Conservation (phyloP, 2,113 vertebrate genomes). For the Catharus fuscescens region DNA sequence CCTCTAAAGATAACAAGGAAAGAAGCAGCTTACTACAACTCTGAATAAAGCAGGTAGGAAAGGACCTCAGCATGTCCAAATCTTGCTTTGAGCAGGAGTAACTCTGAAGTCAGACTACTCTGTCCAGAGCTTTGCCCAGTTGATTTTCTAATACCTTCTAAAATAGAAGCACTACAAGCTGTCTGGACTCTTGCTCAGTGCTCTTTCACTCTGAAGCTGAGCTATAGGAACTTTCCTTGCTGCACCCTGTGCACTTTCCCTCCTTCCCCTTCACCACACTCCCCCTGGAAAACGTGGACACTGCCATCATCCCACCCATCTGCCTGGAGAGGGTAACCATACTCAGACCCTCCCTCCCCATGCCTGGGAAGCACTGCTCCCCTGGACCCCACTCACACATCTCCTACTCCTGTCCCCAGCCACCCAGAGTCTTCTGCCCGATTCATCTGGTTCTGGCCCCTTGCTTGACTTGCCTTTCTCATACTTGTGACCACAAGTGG, state of each 20-base stretch:
- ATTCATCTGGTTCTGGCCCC: background rate
- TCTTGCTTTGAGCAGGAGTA: background rate
- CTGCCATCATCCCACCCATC: background rate
- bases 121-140: background rate
- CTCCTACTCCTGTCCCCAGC: background rate
- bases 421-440: background rate
- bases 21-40: background rate
- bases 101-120: background rate
- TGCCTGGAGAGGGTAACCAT: fast-evolving
- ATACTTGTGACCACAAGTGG: fast-evolving
- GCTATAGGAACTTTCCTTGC: background rate
- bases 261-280: background rate
- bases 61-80: background rate
- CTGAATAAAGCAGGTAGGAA: background rate
- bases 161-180: background rate
- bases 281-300: fast-evolving
- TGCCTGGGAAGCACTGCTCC: background rate
- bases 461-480: background rate
- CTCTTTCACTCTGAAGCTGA: background rate
- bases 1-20: background rate
- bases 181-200: background rate
- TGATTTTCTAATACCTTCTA: background rate
- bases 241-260: background rate
- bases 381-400: fast-evolving
- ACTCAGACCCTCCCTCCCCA: background rate